Percentiles rank a stretch among this genome's conserved stretches.
Evolutionary conservation across 2,113 vertebrate genomes (phyloP).

Genomic region (Madoqua kirkii): DNA sequence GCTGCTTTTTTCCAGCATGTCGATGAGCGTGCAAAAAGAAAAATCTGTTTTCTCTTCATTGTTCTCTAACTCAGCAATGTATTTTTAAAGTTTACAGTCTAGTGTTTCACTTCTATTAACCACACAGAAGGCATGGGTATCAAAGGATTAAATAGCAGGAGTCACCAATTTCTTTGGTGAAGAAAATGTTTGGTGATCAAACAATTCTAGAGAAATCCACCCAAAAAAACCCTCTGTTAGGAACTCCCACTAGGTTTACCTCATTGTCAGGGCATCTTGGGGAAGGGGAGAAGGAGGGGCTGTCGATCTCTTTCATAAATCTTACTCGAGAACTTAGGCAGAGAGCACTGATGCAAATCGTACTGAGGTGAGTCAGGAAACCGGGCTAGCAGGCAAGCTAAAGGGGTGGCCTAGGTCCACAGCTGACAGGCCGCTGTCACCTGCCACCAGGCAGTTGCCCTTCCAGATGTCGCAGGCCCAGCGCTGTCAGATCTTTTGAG

Average conservation of each 20-base stretch:
- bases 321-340: not conserved
- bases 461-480: not conserved
- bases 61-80: not conserved
- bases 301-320: not conserved
- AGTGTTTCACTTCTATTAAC: not conserved
- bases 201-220: not conserved
- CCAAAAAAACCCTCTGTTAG: not conserved
- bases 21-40: not conserved
- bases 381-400: not conserved
- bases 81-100: not conserved
- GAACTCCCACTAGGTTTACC: not conserved
- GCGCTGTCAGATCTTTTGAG: not conserved
- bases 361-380: not conserved
- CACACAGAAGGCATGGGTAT: not conserved
- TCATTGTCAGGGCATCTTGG: not conserved
- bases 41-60: not conserved
- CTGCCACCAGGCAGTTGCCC: not conserved
- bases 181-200: not conserved
- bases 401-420: not conserved
- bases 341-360: not conserved
- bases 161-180: not conserved
- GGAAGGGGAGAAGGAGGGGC: too few relatives aligned
- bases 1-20: not conserved
- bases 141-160: not conserved
- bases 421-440: not conserved